Evolutionary conservation across 1,140 invertebrate species (phyloP).

Genomic region (Drosophila watanabei): DNA sequence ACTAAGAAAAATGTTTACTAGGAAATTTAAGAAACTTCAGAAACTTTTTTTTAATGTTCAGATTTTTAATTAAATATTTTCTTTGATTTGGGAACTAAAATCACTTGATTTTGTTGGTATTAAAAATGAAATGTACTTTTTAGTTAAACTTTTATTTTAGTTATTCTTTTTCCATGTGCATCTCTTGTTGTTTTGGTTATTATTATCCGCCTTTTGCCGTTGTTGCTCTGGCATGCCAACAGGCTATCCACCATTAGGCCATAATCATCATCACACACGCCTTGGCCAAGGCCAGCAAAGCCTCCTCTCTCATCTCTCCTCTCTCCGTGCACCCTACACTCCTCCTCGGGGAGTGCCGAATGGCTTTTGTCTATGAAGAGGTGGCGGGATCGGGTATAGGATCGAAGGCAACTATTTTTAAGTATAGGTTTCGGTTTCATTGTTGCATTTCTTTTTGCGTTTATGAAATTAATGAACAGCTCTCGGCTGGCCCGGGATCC

Average conservation of each 20-base stretch:
- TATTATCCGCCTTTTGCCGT: constrained; percentile 46
- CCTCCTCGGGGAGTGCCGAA: constrained; percentile 71
- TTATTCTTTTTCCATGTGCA: constrained; percentile 7
- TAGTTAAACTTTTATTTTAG: background rate
- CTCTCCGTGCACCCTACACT: background rate
- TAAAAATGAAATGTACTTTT: too few relatives aligned
- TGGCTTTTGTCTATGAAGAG: constrained; percentile 76
- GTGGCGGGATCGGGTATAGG: background rate
- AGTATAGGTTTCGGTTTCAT: constrained; percentile 84
- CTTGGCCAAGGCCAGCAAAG: constrained; percentile 67
- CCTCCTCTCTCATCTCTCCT: background rate
- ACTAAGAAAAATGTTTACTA: background rate
- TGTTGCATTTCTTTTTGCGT: constrained; percentile 82
- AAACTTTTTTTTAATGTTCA: too few relatives aligned
- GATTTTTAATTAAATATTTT: background rate
- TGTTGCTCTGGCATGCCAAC: constrained; percentile 72
- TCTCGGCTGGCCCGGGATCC: constrained; percentile 37
- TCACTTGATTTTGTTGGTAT: background rate
- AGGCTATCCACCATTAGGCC: constrained; percentile 81
- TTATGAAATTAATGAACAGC: constrained; percentile 84
- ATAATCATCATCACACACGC: constrained; percentile 83
- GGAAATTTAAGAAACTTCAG: rapidly evolving
- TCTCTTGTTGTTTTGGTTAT: constrained; percentile 47
- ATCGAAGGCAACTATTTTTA: constrained; percentile 69
- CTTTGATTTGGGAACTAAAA: background rate